Percentiles rank a stretch among this genome's conserved stretches.
phyloP scores from a whole-genome alignment of 2,113 vertebrate genomes.

The Tragelaphus buxtoni region DNA sequence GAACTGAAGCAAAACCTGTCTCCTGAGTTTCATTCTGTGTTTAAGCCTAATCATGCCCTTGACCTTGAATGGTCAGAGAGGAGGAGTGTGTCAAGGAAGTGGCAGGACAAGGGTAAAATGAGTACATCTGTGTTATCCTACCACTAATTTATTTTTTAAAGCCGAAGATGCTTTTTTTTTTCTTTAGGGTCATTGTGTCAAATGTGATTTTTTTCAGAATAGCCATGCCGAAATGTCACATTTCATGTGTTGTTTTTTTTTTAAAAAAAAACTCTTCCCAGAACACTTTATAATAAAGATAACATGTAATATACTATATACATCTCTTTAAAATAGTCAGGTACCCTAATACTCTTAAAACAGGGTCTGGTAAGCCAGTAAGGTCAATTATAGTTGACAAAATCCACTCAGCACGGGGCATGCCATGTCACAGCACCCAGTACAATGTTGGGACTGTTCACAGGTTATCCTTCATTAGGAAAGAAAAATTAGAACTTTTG shows the following conservation, averaged over 20 bases:
- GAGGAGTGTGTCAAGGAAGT: neutral
- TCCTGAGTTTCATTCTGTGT: neutral
- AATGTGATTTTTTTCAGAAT: neutral
- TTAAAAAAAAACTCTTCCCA: neutral
- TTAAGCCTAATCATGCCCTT: neutral
- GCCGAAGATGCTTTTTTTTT: neutral
- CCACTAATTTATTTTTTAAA: neutral
- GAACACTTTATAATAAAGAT: neutral
- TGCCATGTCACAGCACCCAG: neutral
- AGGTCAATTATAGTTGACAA: neutral
- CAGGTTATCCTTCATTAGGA: neutral
- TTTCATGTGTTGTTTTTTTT: neutral
- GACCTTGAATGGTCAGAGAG: neutral
- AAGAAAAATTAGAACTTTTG: neutral
- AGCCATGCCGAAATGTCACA: neutral
- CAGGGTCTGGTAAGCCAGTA: neutral
- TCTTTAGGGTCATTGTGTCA: neutral
- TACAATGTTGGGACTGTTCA: neutral
- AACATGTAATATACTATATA: neutral
- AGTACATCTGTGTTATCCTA: neutral
- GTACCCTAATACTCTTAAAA: neutral
- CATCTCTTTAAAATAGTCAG: neutral
- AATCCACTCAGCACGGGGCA: neutral
- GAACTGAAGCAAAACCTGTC: neutral
- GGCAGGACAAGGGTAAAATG: neutral